Evolutionary conservation across 2,888 invertebrate genomes (phyloP), one percentile per base, ranked within the genome.

Genomic region (Hipparchia sbordonii): DNA sequence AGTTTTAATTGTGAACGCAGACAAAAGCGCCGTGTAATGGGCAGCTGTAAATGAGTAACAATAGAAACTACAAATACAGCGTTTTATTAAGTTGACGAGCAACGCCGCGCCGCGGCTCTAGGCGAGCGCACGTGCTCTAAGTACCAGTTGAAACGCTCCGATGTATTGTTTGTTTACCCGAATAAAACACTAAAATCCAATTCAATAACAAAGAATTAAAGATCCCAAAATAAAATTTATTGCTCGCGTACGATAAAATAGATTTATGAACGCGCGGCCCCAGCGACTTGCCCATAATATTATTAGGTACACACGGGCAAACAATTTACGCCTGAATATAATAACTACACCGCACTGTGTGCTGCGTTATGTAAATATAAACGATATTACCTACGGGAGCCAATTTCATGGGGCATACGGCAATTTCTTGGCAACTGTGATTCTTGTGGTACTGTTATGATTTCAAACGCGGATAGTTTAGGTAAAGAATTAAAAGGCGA

Each of bases 121-220:
- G 85, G 84, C 82, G 82, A 79, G 84, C 85, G 89, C 93, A 93
- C 93, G 93, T 92, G 93, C 89, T 79, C 86, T 86, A 89, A 92
- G 90, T 89, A 88, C 89, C 88, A 86, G 86, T 87, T 85, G 88
- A 89, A 89, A 87, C 87, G 89, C 82, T 86, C 87, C 89, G 87
- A 89, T 91, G 87, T 89, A 91, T 91, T 92, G 93, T 93, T 93
- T 93, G 93, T 93, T 93, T 93, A 93, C 90, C 89, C 89, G 90
- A 92, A 93, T 93, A 93, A 92, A 93, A 93, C 93, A 93, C 93
- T 93, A 93, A 93, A 93, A 92, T 93, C 92, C 90, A 92, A 92
- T 92, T 92, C 93, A 92, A 93, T 93, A 93, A 93, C 93, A 93
- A 93, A 93, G 93, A 93, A 93, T 93, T 93, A 93, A 93, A 93